These are phyloP conservation scores for Junco hyemalis DNA, from an alignment of 2,113 vertebrate species.

Conservation along the genomic window DNA sequence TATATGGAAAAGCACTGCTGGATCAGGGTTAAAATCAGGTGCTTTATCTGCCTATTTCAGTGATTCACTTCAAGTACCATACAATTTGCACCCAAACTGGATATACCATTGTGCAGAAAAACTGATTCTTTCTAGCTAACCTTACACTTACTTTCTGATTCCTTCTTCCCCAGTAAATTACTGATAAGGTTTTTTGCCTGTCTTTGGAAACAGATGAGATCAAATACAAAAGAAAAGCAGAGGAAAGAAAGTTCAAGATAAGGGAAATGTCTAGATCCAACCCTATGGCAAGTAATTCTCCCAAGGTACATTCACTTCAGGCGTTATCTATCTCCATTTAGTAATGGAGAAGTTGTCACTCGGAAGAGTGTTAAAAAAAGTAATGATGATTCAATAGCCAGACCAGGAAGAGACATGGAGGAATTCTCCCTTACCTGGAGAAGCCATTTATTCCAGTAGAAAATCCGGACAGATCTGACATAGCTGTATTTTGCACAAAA, in stretches of 20 bases:
- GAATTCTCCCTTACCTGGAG: neutral
- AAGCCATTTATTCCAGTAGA: neutral
- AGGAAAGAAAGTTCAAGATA: neutral
- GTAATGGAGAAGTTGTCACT: neutral
- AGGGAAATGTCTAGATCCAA: neutral
- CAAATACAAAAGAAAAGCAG: neutral
- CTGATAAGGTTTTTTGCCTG: neutral
- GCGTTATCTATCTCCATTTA: neutral
- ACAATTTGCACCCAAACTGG: neutral
- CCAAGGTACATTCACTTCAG: neutral
- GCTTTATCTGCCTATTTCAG: conserved; percentile 13
- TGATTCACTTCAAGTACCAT: neutral
- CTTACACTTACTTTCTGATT: neutral
- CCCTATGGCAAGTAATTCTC: neutral
- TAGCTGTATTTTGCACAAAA: neutral
- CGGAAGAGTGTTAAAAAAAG: neutral
- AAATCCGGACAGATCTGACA: neutral
- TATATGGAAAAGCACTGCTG: neutral
- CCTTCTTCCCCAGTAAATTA: neutral
- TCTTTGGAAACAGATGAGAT: neutral
- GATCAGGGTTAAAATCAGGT: neutral
- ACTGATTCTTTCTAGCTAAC: conserved; percentile 3
- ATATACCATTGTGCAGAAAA: neutral
- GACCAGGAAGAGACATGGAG: neutral
- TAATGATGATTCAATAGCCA: neutral